Base-by-base conservation (phyloP, 2,113 vertebrate genomes). In the Sigmodon hispidus region DNA sequence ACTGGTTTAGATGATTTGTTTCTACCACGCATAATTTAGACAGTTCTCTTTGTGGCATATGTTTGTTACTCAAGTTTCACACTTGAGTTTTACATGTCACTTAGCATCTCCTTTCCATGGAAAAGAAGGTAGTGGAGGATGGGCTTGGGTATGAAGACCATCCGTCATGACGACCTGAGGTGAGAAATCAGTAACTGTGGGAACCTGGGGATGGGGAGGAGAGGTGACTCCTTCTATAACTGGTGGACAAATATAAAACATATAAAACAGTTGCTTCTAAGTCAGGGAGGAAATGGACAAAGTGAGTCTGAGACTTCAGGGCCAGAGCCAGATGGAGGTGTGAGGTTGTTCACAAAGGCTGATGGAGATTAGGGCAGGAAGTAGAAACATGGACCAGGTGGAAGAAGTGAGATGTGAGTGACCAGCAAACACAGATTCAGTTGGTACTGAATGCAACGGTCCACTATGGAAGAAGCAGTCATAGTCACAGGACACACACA, bases 1-100 rank as follows among this genome's bases (percentile, higher is more conserved):
- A 22, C 15, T 15, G 52, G 43, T 67, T 96, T 87, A 90, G 92
- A 87, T 95, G 96, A 96, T 93, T 94, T 96, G 90, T 85, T 86
- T 59, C 76, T 63, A 29, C 86, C 91, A 95, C n/a, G 92, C 87
- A 97, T 80, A 95, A 89, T 57, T 96, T 95, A 93, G 91, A 92
- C 76, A 86, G 87, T 91, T 87, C 22, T 93, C 79, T 63, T 15
- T 81, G 59, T 75, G 57, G 85, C 91, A 55, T 96, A 94, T 94
- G 88, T 96, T 94, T 90, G 43, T 83, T 89, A 21, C 81, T 89
- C 0, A 1, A 57, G 43, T 29, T 76, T 36, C 59, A 87, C 92
- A 87, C 40, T 90, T 40, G 75, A 50, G 40, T 92, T 89, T 92
- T 86, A 11, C 22, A 31, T 5, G 11, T n/a, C 36, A 1, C 59